Evolutionary conservation across 2,888 invertebrate species (phyloP).

Genomic region (Thelaira solivaga): DNA sequence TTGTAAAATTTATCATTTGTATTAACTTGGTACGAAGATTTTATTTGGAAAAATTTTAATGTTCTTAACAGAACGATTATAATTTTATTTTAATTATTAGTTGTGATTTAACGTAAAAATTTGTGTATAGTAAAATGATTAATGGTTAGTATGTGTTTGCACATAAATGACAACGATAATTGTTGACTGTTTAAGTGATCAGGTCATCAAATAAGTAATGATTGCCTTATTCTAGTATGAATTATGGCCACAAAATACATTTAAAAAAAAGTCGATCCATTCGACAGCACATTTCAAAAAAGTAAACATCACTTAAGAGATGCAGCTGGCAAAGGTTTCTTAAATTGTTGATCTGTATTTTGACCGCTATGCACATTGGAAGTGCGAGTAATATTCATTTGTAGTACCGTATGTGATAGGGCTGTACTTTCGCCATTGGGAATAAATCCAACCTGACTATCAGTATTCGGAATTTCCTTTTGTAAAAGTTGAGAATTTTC

Average conservation of each 20-base stretch:
- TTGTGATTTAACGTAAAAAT: no score
- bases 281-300: constrained; percentile 19
- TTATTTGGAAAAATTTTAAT: no score
- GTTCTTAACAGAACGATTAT: no score
- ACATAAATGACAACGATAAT: background rate
- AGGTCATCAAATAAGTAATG: constrained; percentile 14
- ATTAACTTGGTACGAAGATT: no score
- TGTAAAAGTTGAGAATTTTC: constrained; percentile 3
- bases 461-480: constrained; percentile 40
- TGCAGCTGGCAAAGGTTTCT: constrained; percentile 66
- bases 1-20: no score
- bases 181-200: background rate
- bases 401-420: constrained; percentile 50
- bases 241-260: constrained; percentile 15
- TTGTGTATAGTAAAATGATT: no score
- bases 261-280: background rate
- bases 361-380: background rate
- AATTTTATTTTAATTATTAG: no score
- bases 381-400: constrained; percentile 41
- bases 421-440: constrained; percentile 65
- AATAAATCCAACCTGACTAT: constrained; percentile 63
- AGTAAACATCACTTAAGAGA: constrained; percentile 42
- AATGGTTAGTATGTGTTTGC: no score
- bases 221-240: background rate
- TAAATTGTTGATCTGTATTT: constrained; percentile 55